Evolutionary conservation across 2,113 vertebrate genomes (phyloP).

Genomic region (Nothoprocta pentlandii): DNA sequence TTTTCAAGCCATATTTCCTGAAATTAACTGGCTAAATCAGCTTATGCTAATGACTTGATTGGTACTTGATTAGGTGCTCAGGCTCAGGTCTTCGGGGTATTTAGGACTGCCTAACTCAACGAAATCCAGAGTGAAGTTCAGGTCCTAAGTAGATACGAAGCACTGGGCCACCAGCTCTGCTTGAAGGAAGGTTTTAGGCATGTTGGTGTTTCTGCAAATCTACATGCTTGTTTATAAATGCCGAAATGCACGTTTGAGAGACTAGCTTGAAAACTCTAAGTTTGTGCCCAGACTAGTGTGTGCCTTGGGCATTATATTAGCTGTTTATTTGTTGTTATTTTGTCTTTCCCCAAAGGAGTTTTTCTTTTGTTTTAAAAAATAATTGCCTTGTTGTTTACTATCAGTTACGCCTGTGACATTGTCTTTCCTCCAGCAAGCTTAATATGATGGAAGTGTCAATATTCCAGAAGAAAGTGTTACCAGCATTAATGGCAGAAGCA

Average conservation of each 20-base stretch:
- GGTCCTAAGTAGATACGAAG: background rate
- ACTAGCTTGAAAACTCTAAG: background rate
- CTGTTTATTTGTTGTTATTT: background rate
- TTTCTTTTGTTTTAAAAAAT: background rate
- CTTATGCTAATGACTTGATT: background rate
- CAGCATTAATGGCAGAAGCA: background rate
- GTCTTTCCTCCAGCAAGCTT: slow-evolving; percentile 35
- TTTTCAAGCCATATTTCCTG: background rate
- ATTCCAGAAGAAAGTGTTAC: slow-evolving; percentile 3
- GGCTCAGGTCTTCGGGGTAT: background rate
- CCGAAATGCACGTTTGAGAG: background rate
- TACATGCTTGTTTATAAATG: background rate
- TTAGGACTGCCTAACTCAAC: background rate
- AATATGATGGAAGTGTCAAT: slow-evolving; percentile 30
- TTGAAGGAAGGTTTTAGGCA: background rate
- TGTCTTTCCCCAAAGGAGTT: background rate
- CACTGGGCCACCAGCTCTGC: background rate
- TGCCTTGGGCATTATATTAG: background rate
- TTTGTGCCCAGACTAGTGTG: background rate
- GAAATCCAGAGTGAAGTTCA: background rate
- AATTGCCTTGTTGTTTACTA: slow-evolving; percentile 11
- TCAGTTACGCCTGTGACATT: background rate
- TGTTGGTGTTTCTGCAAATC: background rate
- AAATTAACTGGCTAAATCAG: rapidly evolving
- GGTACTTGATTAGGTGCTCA: background rate